phyloP scores from a whole-genome alignment of 1,140 invertebrate genomes.

The Copidosoma floridanum region DNA sequence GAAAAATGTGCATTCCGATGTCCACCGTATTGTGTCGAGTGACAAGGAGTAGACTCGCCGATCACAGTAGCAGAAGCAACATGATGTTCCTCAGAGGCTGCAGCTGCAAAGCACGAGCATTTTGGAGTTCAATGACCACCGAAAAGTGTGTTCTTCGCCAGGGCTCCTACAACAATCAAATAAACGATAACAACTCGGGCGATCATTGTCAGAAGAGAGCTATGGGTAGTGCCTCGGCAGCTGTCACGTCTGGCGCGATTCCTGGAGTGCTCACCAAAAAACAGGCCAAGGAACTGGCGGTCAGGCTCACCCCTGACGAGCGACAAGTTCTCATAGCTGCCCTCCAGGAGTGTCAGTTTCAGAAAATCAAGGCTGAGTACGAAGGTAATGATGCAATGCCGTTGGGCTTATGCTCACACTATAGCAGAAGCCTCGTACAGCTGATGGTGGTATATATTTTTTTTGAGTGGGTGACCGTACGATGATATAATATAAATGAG shows the following conservation, averaged over 20 bases:
- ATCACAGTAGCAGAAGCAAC: too few relatives aligned
- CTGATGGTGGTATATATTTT: not conserved
- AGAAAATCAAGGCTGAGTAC: conserved; percentile 68
- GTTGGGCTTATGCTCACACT: too few relatives aligned
- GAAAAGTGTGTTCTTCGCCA: not conserved
- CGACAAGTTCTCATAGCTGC: conserved; percentile 63
- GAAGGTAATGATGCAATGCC: too few relatives aligned
- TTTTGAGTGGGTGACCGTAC: not conserved
- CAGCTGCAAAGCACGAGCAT: too few relatives aligned
- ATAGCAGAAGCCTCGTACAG: too few relatives aligned
- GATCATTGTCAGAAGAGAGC: conserved; percentile 14
- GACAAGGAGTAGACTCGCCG: too few relatives aligned
- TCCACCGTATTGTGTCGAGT: conserved; percentile 12
- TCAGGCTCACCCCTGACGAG: conserved; percentile 68
- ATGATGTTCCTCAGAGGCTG: too few relatives aligned
- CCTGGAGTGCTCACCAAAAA: conserved; percentile 62
- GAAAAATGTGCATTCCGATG: conserved; percentile 9
- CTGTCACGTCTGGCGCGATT: conserved; percentile 17
- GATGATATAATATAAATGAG: too few relatives aligned
- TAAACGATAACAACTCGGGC: not conserved
- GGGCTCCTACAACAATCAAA: too few relatives aligned
- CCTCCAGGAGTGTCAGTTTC: conserved; percentile 70
- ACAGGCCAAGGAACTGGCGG: conserved; percentile 68
- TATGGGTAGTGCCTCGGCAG: conserved; percentile 25
- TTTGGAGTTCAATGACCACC: not conserved